These are phyloP conservation scores for Ploceus nigricollis DNA, from an alignment of 2,113 vertebrate genomes.

Conservation along the genomic window DNA sequence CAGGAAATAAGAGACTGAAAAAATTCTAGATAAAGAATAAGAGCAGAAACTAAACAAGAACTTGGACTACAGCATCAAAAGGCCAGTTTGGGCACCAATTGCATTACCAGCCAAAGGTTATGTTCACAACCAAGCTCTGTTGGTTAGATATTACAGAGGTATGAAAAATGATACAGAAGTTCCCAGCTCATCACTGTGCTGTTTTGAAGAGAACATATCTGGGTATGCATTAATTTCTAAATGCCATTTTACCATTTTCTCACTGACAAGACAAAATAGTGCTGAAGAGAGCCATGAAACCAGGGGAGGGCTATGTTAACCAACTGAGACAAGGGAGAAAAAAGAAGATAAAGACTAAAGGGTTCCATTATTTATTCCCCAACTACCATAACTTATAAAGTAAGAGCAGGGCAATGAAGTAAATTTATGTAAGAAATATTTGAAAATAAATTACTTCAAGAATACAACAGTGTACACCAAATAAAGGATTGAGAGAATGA, in stretches of 20 bases:
- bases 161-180: background rate
- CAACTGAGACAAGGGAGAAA: background rate
- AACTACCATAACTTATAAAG: background rate
- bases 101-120: background rate
- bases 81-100: background rate
- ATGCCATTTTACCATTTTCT: background rate
- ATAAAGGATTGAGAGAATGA: background rate
- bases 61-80: background rate
- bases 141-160: background rate
- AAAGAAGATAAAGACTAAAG: background rate
- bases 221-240: background rate
- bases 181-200: background rate
- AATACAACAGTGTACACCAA: background rate
- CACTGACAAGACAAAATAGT: background rate
- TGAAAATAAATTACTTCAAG: background rate
- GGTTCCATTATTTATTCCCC: background rate
- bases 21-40: background rate
- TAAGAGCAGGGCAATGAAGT: background rate
- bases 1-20: background rate
- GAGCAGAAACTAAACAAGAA: background rate
- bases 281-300: background rate
- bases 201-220: background rate
- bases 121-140: background rate
- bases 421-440: background rate
- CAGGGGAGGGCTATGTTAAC: background rate